These are phyloP conservation scores for Oreocharis arfaki DNA, from an alignment of 2,113 vertebrate genomes.

Conservation along the genomic window DNA sequence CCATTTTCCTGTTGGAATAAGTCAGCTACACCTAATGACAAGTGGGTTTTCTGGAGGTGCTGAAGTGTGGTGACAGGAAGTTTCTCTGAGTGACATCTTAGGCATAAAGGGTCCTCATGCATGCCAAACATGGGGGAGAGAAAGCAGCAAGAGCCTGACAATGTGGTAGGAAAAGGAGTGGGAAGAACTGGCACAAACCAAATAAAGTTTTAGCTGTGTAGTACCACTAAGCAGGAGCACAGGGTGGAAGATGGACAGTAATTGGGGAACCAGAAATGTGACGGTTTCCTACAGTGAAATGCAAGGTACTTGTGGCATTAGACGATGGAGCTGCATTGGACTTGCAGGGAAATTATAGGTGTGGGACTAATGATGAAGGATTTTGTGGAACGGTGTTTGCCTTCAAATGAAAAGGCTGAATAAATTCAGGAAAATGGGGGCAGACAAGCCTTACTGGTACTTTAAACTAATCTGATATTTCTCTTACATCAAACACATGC, in stretches of 20 bases:
- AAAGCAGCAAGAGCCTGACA: background rate
- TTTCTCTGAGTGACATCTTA: background rate
- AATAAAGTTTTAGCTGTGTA: background rate
- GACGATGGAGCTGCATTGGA: background rate
- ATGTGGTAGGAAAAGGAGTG: background rate
- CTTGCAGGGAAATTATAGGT: background rate
- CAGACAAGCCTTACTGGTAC: background rate
- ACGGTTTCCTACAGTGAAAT: background rate
- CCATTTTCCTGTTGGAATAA: background rate
- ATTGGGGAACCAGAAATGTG: background rate
- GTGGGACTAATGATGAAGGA: background rate
- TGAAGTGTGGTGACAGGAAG: background rate
- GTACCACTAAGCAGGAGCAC: background rate
- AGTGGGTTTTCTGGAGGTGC: background rate
- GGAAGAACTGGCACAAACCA: background rate
- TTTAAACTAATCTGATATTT: background rate
- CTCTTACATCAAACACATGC: background rate
- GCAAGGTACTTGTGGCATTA: accelerated
- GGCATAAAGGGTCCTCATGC: background rate
- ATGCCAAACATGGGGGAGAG: background rate
- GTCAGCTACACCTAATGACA: background rate
- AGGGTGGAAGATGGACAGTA: background rate
- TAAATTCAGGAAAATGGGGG: background rate
- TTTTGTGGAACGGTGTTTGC: background rate
- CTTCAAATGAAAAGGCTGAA: background rate